Evolutionary conservation across 1,140 invertebrate genomes (phyloP).

Genomic region (Magallana angulata): DNA sequence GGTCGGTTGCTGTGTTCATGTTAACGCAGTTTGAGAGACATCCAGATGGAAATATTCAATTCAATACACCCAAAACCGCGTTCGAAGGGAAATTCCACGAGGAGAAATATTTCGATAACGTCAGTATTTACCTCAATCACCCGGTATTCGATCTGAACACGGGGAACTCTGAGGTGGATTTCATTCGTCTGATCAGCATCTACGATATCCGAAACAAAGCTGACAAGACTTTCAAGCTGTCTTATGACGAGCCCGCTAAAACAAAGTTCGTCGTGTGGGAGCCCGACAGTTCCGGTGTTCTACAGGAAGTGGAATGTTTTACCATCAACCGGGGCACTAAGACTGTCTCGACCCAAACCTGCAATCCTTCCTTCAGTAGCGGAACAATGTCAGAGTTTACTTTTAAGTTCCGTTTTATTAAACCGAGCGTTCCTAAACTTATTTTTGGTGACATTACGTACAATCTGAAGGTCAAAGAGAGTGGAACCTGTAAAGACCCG

Average conservation of each 20-base stretch:
- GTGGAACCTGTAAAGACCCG: conserved; percentile 35
- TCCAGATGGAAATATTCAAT: conserved; percentile 63
- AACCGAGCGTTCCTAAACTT: conserved; percentile 62
- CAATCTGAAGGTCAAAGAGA: conserved; percentile 58
- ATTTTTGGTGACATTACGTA: conserved; percentile 71
- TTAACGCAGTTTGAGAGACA: conserved; percentile 69
- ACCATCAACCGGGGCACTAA: conserved; percentile 38
- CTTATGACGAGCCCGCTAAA: conserved; percentile 58
- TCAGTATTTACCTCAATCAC: conserved; percentile 69
- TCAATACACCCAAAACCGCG: conserved; percentile 65
- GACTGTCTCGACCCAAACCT: conserved; percentile 43
- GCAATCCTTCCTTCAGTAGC: conserved; percentile 20
- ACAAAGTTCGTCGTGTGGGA: conserved; percentile 62
- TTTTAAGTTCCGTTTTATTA: conserved; percentile 63
- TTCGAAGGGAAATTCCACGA: conserved; percentile 69
- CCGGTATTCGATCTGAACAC: conserved; percentile 57
- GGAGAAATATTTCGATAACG: conserved; percentile 69
- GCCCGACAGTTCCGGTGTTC: conserved; percentile 29
- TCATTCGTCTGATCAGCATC: conserved; percentile 64
- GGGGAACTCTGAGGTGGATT: conserved; percentile 48
- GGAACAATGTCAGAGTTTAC: conserved; percentile 40
- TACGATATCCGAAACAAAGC: conserved; percentile 61
- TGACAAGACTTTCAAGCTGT: conserved; percentile 57
- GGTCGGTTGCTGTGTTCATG: conserved; percentile 66
- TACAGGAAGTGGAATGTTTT: conserved; percentile 65